Percentiles rank a stretch among this genome's conserved stretches.
phyloP scores from a whole-genome alignment of 2,113 vertebrate genomes.

The Zosterops pallidus region DNA sequence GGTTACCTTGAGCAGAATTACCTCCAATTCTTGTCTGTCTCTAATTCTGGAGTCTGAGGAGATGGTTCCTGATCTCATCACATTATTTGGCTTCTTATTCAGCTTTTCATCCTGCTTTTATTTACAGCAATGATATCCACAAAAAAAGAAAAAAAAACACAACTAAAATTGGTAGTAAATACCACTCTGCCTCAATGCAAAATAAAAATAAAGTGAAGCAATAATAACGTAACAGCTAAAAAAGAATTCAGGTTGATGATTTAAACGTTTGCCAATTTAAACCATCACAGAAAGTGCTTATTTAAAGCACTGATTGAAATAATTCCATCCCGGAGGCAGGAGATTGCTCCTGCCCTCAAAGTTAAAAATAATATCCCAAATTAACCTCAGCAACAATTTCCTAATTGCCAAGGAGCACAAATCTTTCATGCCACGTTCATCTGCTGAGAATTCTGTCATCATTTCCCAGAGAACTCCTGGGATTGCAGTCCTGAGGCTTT shows the following conservation, averaged over 20 bases:
- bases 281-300: background rate
- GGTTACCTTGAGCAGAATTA: background rate
- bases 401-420: conserved; percentile 39
- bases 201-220: background rate
- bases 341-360: conserved; percentile 48
- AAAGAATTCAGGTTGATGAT: background rate
- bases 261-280: conserved; percentile 19
- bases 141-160: fast-evolving
- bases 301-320: conserved; percentile 47
- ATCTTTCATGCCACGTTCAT: background rate
- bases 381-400: conserved; percentile 44
- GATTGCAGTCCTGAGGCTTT: background rate
- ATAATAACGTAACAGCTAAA: background rate
- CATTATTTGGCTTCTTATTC: background rate
- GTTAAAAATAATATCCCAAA: conserved; percentile 61
- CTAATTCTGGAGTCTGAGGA: background rate
- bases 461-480: background rate
- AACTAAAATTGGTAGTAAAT: background rate
- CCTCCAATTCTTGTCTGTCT: background rate
- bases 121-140: background rate
- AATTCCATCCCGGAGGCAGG: background rate
- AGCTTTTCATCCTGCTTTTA: background rate
- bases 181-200: background rate
- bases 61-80: background rate
- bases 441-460: background rate